Evolutionary conservation across 2,888 invertebrate genomes (phyloP).

Genomic region (Drosophila dives): DNA sequence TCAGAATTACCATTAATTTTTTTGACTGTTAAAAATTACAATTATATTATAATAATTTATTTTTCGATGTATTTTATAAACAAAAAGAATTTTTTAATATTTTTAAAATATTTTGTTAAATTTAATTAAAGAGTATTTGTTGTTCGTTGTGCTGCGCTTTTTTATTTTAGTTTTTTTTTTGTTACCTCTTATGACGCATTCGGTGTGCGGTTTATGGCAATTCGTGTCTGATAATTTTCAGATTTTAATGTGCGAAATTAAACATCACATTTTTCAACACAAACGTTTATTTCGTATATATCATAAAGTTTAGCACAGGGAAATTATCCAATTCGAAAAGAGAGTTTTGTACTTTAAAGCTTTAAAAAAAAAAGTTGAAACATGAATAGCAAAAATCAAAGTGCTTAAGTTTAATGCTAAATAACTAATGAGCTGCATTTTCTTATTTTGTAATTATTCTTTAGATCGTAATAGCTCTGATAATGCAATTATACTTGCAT

Average conservation of each 20-base stretch:
- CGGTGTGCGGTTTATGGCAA: conserved; percentile 81
- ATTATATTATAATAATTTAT: background rate
- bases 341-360: background rate
- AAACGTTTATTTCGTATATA: conserved; percentile 63
- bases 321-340: conserved; percentile 3
- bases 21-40: background rate
- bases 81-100: accelerated
- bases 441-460: background rate
- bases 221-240: conserved; percentile 83
- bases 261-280: conserved; percentile 84
- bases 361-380: background rate
- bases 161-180: background rate
- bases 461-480: background rate
- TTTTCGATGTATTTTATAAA: background rate
- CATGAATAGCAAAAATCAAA: background rate
- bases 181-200: conserved; percentile 59
- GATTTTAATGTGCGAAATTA: conserved; percentile 84
- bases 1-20: background rate
- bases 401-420: background rate
- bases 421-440: background rate
- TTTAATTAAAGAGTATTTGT: conserved; percentile 17
- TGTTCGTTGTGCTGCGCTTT: background rate
- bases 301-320: conserved; percentile 51
- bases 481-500: background rate
- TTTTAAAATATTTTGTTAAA: background rate